Conservation (phyloP, 2,113 vertebrate species). For the Petrocephalus microphthalmus region DNA sequence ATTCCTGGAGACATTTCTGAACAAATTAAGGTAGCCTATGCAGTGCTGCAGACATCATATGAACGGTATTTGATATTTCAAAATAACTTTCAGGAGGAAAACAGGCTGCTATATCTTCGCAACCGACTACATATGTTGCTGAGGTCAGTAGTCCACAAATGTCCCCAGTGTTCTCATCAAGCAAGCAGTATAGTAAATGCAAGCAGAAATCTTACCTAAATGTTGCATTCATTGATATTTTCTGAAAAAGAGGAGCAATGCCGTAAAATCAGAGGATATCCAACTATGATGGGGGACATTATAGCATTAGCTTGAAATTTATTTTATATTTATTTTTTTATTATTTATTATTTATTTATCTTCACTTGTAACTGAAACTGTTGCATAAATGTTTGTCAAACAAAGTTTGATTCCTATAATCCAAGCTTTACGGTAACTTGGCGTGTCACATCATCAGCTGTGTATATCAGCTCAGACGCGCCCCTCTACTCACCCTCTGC, state of each 20-base stretch:
- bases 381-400: not conserved
- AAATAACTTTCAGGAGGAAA: not conserved
- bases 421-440: not conserved
- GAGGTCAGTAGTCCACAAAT: not conserved
- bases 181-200: not conserved
- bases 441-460: not conserved
- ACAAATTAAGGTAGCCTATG: not conserved
- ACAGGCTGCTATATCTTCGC: not conserved
- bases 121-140: not conserved
- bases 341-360: not conserved
- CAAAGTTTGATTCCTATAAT: not conserved
- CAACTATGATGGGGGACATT: not conserved
- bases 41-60: not conserved
- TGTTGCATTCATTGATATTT: conserved; percentile 34
- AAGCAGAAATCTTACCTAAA: conserved; percentile 44
- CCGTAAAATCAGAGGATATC: not conserved
- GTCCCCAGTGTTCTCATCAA: not conserved
- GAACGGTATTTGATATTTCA: not conserved
- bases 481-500: conserved; percentile 57
- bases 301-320: not conserved
- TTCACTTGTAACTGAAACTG: not conserved
- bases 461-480: not conserved
- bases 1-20: not conserved
- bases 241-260: conserved; percentile 47
- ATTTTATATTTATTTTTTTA: too few species aligned